A percentile compares a stretch with the other conserved stretches of the same genome.
Conservation (phyloP, 2,797 vertebrate genomes). For the Phoxinus dragarum region DNA sequence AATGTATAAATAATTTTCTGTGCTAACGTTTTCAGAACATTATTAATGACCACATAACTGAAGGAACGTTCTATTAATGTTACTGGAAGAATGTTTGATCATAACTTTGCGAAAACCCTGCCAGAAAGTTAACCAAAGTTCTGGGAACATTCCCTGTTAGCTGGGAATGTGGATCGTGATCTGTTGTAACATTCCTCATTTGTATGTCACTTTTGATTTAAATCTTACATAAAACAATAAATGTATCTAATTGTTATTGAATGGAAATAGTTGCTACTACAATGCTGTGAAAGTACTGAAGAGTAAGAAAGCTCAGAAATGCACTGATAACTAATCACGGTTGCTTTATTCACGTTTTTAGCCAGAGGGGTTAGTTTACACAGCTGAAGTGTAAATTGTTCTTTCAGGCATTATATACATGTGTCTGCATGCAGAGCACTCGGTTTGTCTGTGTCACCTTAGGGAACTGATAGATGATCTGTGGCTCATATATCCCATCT, state of each 20-base stretch:
- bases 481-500: conserved; percentile 83
- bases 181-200: not conserved
- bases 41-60: not conserved
- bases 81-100: not conserved
- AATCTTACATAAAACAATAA: not conserved
- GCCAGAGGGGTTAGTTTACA: no score
- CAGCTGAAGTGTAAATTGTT: not conserved
- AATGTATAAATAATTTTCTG: no score
- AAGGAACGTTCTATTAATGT: not conserved
- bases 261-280: not conserved
- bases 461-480: conserved; percentile 94
- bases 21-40: no score
- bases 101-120: not conserved
- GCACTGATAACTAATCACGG: not conserved
- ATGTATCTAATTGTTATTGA: not conserved
- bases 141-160: not conserved
- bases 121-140: not conserved
- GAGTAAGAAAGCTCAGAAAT: not conserved
- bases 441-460: conserved; percentile 81
- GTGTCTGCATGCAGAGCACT: not conserved
- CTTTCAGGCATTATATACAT: not conserved
- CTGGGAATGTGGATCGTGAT: not conserved
- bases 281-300: not conserved
- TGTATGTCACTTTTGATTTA: not conserved
- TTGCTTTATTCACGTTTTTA: not conserved